phyloP scores from a whole-genome alignment of 2,113 vertebrate genomes.

The Hippocampus comes region DNA sequence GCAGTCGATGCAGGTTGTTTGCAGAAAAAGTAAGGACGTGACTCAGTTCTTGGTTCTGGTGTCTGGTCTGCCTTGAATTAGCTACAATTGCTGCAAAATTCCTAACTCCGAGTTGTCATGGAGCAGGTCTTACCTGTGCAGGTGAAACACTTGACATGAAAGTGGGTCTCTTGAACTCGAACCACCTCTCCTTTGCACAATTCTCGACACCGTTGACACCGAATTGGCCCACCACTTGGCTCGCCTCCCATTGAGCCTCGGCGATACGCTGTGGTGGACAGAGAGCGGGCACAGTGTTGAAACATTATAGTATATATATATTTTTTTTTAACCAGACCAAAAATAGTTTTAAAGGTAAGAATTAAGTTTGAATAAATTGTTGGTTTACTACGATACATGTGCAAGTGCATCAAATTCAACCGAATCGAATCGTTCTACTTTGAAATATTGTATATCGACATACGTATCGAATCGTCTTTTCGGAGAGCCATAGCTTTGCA shows the following conservation, averaged over 20 bases:
- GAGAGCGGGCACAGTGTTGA: slow-evolving; percentile 3
- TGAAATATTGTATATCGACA: too few relatives aligned
- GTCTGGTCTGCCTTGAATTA: not conserved
- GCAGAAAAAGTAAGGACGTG: not conserved
- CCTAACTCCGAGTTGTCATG: not conserved
- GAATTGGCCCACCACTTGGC: slow-evolving; percentile 79
- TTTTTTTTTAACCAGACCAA: not conserved
- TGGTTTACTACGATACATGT: too few relatives aligned
- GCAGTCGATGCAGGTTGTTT: slow-evolving; percentile 11
- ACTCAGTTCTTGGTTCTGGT: slow-evolving; percentile 8
- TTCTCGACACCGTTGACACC: slow-evolving; percentile 91
- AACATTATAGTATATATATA: not conserved
- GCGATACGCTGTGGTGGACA: slow-evolving; percentile 71
- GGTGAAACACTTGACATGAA: slow-evolving; percentile 98
- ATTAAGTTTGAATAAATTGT: too few relatives aligned
- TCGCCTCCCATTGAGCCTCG: slow-evolving; percentile 75
- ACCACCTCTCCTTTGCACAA: slow-evolving; percentile 97
- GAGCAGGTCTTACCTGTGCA: slow-evolving; percentile 84
- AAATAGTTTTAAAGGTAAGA: not conserved
- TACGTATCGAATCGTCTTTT: too few relatives aligned
- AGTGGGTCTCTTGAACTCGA: slow-evolving; percentile 92
- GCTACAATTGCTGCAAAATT: not conserved
- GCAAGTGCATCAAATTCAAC: too few relatives aligned
- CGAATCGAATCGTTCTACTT: too few relatives aligned
- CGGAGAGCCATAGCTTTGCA: too few relatives aligned